Conservation (phyloP, 30 jellyfish, hydroid and myxozoan species). For the Aurelia sp. region DNA sequence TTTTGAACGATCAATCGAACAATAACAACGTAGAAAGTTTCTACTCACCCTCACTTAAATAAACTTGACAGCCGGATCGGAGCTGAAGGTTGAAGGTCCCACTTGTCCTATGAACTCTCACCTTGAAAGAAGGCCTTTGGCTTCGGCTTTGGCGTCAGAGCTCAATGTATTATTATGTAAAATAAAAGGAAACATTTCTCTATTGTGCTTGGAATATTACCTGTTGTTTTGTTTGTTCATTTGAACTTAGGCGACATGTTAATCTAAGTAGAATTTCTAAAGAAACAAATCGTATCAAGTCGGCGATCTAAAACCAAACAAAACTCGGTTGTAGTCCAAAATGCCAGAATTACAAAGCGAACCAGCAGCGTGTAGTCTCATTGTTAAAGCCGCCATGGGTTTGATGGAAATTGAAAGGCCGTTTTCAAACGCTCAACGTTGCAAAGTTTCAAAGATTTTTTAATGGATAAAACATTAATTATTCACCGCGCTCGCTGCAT, state of each 20-base stretch:
- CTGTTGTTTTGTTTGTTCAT: conserved; percentile 82
- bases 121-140: conserved; percentile 8
- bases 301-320: conserved; percentile 64
- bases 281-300: conserved; percentile 69
- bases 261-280: conserved; percentile 58
- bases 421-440: conserved; percentile 37
- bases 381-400: conserved; percentile 18
- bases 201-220: conserved; percentile 42
- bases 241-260: conserved; percentile 64
- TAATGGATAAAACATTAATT: too few relatives aligned
- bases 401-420: conserved; percentile 17
- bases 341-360: conserved; percentile 60
- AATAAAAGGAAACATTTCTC: conserved; percentile 77
- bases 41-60: too few relatives aligned
- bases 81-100: conserved; percentile 1
- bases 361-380: conserved; percentile 80
- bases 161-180: conserved; percentile 50
- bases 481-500: too few relatives aligned
- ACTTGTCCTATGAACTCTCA: conserved; percentile 72
- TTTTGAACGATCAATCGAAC: neutral
- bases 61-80: too few relatives aligned
- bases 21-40: too few relatives aligned
- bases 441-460: conserved; percentile 72
- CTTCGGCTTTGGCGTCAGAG: conserved; percentile 41
- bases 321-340: conserved; percentile 23